Base-by-base conservation (phyloP, 2,113 vertebrate species). In the Scomber colias region DNA sequence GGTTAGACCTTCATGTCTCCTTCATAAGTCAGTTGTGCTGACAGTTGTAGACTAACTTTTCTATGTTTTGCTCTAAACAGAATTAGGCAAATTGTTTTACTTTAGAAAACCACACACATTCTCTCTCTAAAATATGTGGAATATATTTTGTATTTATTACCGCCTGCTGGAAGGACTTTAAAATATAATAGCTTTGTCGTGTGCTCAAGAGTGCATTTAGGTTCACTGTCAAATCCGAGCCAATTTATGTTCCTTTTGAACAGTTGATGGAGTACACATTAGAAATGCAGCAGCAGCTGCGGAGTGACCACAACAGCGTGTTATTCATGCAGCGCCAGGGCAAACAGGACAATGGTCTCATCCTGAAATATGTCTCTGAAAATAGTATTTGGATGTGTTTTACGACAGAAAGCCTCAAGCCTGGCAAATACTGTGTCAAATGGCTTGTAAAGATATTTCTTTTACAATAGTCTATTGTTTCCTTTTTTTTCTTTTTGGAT, bases 231-330 rank as follows among this genome's bases (percentile, higher is more conserved):
- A 84, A 77, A 78, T 75, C 40, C 53, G 15, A 74, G 69, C 84
- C 91, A 91, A 77, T 71, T 72, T 79, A 9, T 49, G 70, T 82
- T 89, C 53, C 80, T 90, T 90, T 80, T 86, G 77, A 90, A 71
- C 62, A 72, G 61, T 69, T 82, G 80, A 90, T 79, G 71, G 65
- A 77, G 75, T 30, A 60, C 66, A 75, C 63, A 77, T 88, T 81
- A 84, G 82, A 85, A 89, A 89, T 77, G 81, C 79, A 71, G 75
- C 62, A 82, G 82, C 89, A 87, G 85, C 91, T 92, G 92, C 82
- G 14, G 71, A 62, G 57, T 85, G 87, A 87, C 85, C 85, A 71
- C 75, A 78, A 50, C 68, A 72, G 50, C 64, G 62, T 73, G 76
- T 67, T 31, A 90, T 87, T 82, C 80, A 90, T 62, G 40, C 51